Percentiles rank a stretch among this genome's conserved stretches.
Evolutionary conservation across 2,113 vertebrate genomes (phyloP).

Genomic region (Brachirus orientalis): DNA sequence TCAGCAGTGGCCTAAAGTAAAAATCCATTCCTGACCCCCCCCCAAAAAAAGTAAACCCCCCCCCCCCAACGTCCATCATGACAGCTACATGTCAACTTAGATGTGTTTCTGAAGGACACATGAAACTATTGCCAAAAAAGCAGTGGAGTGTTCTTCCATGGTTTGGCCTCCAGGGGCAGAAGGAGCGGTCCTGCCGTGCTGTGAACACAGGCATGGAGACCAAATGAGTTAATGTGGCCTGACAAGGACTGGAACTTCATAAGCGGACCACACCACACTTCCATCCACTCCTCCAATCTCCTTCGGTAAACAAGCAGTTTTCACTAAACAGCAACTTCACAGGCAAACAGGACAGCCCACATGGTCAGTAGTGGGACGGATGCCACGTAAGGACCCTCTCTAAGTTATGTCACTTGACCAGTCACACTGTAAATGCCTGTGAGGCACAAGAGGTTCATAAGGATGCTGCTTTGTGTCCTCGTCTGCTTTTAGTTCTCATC

Average conservation of each 20-base stretch:
- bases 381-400: slow-evolving; percentile 42
- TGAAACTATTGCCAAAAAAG: slow-evolving; percentile 61
- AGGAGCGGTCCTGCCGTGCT: slow-evolving; percentile 56
- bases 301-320: slow-evolving; percentile 70
- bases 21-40: slow-evolving; percentile 54
- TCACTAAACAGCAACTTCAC: slow-evolving; percentile 63
- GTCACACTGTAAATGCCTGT: slow-evolving; percentile 60
- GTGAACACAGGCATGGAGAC: slow-evolving; percentile 53
- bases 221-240: slow-evolving; percentile 38
- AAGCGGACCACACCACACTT: slow-evolving; percentile 43
- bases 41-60: slow-evolving; percentile 34
- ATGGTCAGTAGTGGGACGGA: slow-evolving; percentile 41
- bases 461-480: slow-evolving; percentile 44
- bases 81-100: slow-evolving; percentile 52
- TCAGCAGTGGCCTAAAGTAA: slow-evolving; percentile 61
- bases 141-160: slow-evolving; percentile 74
- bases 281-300: slow-evolving; percentile 48
- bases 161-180: slow-evolving; percentile 62
- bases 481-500: slow-evolving; percentile 56
- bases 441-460: slow-evolving; percentile 68
- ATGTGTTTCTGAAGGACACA: slow-evolving; percentile 68
- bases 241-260: slow-evolving; percentile 48
- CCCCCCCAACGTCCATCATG: slow-evolving; percentile 37
- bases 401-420: slow-evolving; percentile 63
- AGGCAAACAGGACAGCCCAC: slow-evolving; percentile 51